Conservation (phyloP, 2,888 invertebrate species). For the Caenorhabditis sp. region DNA sequence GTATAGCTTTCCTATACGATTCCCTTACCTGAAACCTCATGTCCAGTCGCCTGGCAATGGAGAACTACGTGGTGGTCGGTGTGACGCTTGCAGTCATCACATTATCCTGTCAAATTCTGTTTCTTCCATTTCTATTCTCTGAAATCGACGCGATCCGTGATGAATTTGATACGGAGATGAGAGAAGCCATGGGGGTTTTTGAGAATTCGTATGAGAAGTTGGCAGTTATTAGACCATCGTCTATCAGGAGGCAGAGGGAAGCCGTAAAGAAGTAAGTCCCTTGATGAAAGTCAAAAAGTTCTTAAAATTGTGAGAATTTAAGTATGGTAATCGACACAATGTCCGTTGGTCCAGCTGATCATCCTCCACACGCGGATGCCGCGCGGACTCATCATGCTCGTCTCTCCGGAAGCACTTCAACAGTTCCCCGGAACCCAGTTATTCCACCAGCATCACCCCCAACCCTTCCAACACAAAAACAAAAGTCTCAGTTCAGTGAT, state of each 20-base stretch:
- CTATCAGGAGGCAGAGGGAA: slow-evolving; percentile 39
- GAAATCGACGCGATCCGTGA: slow-evolving; percentile 56
- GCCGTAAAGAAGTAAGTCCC: slow-evolving; percentile 43
- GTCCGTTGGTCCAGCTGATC: slow-evolving; percentile 38
- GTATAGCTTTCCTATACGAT: too few relatives aligned
- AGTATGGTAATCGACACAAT: slow-evolving; percentile 41
- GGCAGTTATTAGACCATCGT: slow-evolving; percentile 22
- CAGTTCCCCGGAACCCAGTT: background rate
- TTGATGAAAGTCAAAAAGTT: too few relatives aligned
- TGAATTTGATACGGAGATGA: slow-evolving; percentile 54
- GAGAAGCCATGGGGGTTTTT: slow-evolving; percentile 40
- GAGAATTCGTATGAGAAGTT: slow-evolving; percentile 38
- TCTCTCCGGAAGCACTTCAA: slow-evolving; percentile 14
- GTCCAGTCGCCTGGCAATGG: slow-evolving; percentile 20
- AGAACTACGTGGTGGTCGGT: slow-evolving; percentile 58
- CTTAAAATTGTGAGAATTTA: background rate
- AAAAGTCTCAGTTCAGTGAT: slow-evolving; percentile 25
- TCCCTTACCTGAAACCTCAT: background rate
- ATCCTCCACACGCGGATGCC: slow-evolving; percentile 34
- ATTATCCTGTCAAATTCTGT: slow-evolving; percentile 44
- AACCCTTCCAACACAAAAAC: background rate
- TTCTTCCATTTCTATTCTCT: slow-evolving; percentile 58
- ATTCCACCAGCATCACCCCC: slow-evolving; percentile 9
- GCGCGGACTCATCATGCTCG: slow-evolving; percentile 33
- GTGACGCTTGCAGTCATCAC: slow-evolving; percentile 42